Percentiles rank a stretch among this genome's conserved stretches.
Conservation (phyloP, 2,888 invertebrate genomes). For the Ennomos erosarius region DNA sequence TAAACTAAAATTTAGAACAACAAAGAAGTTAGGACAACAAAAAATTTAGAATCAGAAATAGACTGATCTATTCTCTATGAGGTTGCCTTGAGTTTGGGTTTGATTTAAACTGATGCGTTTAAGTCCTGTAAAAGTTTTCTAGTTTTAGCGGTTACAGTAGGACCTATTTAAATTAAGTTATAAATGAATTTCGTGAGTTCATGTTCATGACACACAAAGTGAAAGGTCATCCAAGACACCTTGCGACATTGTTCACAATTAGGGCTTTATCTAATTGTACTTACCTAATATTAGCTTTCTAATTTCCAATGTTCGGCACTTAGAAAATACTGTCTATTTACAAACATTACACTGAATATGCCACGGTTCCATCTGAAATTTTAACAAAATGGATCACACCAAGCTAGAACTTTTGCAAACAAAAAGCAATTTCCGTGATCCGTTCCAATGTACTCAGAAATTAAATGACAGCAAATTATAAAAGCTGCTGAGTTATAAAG, state of each 20-base stretch:
- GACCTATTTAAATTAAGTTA: background rate
- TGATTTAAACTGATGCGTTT: too few relatives aligned
- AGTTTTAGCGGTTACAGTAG: background rate
- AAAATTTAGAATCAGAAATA: too few relatives aligned
- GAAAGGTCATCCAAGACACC: slow-evolving; percentile 29
- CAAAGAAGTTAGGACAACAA: too few relatives aligned
- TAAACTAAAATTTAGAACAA: slow-evolving; percentile 38
- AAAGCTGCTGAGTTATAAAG: background rate
- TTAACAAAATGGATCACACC: slow-evolving; percentile 44
- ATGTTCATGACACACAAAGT: slow-evolving; percentile 12
- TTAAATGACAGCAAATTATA: background rate
- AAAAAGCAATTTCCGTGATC: slow-evolving; percentile 29
- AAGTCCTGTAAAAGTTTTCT: too few relatives aligned
- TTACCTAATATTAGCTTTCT: slow-evolving; percentile 23
- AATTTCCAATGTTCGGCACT: slow-evolving; percentile 20
- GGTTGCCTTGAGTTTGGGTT: too few relatives aligned
- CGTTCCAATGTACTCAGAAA: slow-evolving; percentile 24
- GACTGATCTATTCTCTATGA: too few relatives aligned
- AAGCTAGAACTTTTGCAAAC: slow-evolving; percentile 46
- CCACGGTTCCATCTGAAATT: slow-evolving; percentile 58
- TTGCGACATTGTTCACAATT: slow-evolving; percentile 11
- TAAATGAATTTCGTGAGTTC: slow-evolving; percentile 7
- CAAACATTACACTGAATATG: slow-evolving; percentile 45
- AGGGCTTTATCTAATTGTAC: slow-evolving; percentile 3
- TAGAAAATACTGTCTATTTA: slow-evolving; percentile 38